Conservation (phyloP, 2,888 invertebrate species). For the Drosophila meridionalis region DNA sequence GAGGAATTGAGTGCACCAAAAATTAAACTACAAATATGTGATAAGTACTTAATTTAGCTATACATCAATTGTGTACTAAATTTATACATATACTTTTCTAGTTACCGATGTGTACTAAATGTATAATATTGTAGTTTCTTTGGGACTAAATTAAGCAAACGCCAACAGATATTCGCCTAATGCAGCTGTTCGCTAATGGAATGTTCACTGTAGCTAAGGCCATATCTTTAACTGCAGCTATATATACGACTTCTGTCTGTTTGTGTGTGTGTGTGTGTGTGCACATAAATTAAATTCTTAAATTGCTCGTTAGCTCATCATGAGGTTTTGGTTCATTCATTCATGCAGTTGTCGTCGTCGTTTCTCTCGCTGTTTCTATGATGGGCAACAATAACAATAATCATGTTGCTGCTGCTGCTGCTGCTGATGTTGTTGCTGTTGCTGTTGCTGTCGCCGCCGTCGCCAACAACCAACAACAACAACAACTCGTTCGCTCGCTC, state of each 20-base stretch:
- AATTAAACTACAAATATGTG: too few relatives aligned
- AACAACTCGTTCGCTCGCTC: slow-evolving; percentile 46
- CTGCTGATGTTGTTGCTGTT: slow-evolving; percentile 7
- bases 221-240: slow-evolving; percentile 10
- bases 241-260: slow-evolving; percentile 31
- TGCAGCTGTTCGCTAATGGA: slow-evolving; percentile 1
- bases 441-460: not conserved
- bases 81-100: too few relatives aligned
- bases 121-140: too few relatives aligned
- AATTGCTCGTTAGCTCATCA: slow-evolving; percentile 79
- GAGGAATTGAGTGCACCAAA: too few relatives aligned
- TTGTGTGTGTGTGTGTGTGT: slow-evolving; percentile 25
- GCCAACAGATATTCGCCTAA: not conserved
- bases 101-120: too few relatives aligned
- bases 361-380: slow-evolving; percentile 55
- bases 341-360: slow-evolving; percentile 59
- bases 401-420: slow-evolving; percentile 37
- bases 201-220: not conserved
- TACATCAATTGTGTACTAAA: too few relatives aligned
- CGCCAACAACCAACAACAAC: slow-evolving; percentile 46
- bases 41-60: too few relatives aligned
- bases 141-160: not conserved
- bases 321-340: slow-evolving; percentile 64
- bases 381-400: slow-evolving; percentile 76
- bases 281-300: slow-evolving; percentile 78